Conservation (phyloP, 2,888 invertebrate genomes). For the Notodonta ziczac region DNA sequence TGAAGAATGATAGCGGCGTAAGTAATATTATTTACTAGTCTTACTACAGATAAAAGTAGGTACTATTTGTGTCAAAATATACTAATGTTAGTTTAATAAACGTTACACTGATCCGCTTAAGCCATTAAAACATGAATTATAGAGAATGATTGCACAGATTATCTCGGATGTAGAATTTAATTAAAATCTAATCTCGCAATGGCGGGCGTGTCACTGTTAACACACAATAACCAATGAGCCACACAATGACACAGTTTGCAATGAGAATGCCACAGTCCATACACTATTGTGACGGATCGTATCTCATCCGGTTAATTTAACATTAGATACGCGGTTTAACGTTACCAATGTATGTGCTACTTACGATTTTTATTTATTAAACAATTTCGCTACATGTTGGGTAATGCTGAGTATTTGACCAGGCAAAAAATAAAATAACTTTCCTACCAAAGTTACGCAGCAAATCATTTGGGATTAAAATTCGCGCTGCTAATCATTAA, state of each 20-base stretch:
- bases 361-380: too few species aligned
- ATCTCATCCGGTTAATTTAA: constrained; percentile 57
- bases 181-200: constrained; percentile 2
- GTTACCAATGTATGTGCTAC: constrained; percentile 10
- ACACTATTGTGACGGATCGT: constrained; percentile 50
- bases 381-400: too few species aligned
- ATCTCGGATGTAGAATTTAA: background rate
- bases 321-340: constrained; percentile 31
- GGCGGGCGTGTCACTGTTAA: background rate
- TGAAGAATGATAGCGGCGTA: too few species aligned
- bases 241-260: constrained; percentile 56
- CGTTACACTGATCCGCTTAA: background rate
- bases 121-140: background rate
- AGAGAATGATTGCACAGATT: background rate
- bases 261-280: constrained; percentile 39
- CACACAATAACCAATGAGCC: constrained; percentile 22
- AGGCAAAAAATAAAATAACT: too few species aligned
- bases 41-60: too few species aligned
- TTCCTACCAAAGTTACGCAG: too few species aligned
- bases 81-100: background rate
- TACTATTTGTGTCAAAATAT: background rate
- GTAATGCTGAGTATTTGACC: too few species aligned
- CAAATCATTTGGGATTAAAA: too few species aligned
- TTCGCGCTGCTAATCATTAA: too few species aligned
- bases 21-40: background rate